Base-by-base conservation (phyloP, 1,140 invertebrate species). In the Euura lappo region DNA sequence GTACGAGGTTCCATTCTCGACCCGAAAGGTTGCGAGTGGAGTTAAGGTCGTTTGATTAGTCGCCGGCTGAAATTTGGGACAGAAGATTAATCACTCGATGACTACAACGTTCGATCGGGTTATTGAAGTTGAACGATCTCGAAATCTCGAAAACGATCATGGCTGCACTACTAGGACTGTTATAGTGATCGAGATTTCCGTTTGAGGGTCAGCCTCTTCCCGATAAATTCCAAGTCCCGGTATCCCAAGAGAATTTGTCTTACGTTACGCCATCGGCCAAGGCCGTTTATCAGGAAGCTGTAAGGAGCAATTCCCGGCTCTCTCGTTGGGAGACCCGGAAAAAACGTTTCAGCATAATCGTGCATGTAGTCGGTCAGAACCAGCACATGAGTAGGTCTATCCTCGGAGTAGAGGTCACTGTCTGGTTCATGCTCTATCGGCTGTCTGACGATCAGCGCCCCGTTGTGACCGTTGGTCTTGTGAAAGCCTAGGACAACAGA, bases 251-350 rank as follows among this genome's bases (percentile, higher is more conserved):
- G 13, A 60, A 44, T 2, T 7, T 73, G 76, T 60, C 66, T 73
- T 71, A 83, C 79, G 70, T 83, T 79, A 43, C 85, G 65, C 70
- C 80, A 83, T 44, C 84, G 82, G 11, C 88, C 89, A 46, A 76
- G 79, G 28, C 91, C 91, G 77, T 92, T 91, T 69, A 92, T 88
- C 6, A 92, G 81, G 43, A 91, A 81, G 11, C 85, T 87, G 46
- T 86, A 74, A 3, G 89, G 88, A 64, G 86, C 82, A 75, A 87
- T 85, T 71, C 87, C 82, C 4, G 72, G 77, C 60, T 43, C 65
- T 72, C 64, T 74, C 67, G 45, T 70, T 45, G 69, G 77, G 11
- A 75, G 65, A 45, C 81, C 84, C 3, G 80, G 79, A 44, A 83
- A 76, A 44, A 83, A 80, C 67, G 83, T 80, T 67, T 80, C 79